Conservation (phyloP, 1,140 invertebrate species). For the Camponotus vicinus region DNA sequence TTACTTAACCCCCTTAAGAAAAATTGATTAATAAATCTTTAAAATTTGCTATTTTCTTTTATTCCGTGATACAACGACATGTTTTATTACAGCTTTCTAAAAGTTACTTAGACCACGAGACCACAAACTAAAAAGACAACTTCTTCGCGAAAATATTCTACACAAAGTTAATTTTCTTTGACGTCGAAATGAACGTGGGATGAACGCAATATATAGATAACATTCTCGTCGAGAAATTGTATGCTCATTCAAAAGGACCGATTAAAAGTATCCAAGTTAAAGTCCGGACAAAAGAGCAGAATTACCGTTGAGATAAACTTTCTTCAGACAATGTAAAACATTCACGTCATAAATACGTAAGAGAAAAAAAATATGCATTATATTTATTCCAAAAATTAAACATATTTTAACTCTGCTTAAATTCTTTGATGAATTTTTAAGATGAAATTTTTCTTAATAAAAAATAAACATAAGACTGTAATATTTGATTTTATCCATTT, state of each 20-base stretch:
- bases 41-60: constrained; percentile 14
- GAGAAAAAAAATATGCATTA: too few species aligned
- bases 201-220: neutral
- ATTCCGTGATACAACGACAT: neutral
- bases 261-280: constrained; percentile 12
- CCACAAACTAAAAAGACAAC: neutral
- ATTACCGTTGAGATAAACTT: constrained; percentile 21
- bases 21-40: neutral
- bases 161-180: constrained; percentile 21
- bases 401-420: neutral
- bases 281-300: neutral
- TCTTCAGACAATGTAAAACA: constrained; percentile 8
- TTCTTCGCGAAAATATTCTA: constrained; percentile 19
- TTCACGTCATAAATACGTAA: neutral
- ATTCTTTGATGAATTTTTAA: constrained; percentile 6
- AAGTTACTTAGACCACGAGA: neutral
- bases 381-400: neutral
- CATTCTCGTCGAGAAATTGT: constrained; percentile 18
- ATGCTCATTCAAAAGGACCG: neutral
- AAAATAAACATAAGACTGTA: neutral
- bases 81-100: neutral
- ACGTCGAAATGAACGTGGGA: constrained; percentile 12
- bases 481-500: neutral
- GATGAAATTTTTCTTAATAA: neutral
- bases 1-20: neutral